Evolutionary conservation across 2,888 invertebrate species (phyloP).

Genomic region (Eilema griseolum): DNA sequence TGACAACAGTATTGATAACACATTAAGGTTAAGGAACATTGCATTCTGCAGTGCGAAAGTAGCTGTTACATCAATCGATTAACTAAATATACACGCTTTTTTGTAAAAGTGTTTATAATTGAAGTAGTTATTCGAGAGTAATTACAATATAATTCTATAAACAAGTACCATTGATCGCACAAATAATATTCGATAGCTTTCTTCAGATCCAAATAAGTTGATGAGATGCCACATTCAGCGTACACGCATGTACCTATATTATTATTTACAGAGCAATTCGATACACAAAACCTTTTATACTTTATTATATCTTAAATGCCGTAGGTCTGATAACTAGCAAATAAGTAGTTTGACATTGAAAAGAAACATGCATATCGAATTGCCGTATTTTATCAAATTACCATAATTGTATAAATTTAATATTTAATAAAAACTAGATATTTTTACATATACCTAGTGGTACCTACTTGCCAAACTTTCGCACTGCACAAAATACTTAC

Average conservation of each 20-base stretch:
- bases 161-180: not conserved
- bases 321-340: slow-evolving; percentile 19
- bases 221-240: not conserved
- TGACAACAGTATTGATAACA: slow-evolving; percentile 29
- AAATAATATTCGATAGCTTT: not conserved
- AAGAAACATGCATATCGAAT: slow-evolving; percentile 38
- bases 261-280: slow-evolving; percentile 25
- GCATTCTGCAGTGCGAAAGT: slow-evolving; percentile 47
- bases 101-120: not conserved
- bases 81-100: not conserved
- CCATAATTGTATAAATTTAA: slow-evolving; percentile 7
- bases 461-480: not conserved
- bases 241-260: not conserved
- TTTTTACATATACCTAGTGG: not conserved
- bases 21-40: slow-evolving; percentile 44
- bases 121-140: not conserved
- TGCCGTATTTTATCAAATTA: slow-evolving; percentile 15
- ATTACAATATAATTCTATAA: not conserved
- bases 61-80: slow-evolving; percentile 19
- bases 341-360: slow-evolving; percentile 19
- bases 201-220: not conserved
- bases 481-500: slow-evolving; percentile 20
- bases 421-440: not conserved
- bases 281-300: slow-evolving; percentile 35
- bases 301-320: slow-evolving; percentile 16